These are phyloP conservation scores for Chinchilla lanigera DNA, from an alignment of 2,113 vertebrate genomes.

Conservation along the genomic window DNA sequence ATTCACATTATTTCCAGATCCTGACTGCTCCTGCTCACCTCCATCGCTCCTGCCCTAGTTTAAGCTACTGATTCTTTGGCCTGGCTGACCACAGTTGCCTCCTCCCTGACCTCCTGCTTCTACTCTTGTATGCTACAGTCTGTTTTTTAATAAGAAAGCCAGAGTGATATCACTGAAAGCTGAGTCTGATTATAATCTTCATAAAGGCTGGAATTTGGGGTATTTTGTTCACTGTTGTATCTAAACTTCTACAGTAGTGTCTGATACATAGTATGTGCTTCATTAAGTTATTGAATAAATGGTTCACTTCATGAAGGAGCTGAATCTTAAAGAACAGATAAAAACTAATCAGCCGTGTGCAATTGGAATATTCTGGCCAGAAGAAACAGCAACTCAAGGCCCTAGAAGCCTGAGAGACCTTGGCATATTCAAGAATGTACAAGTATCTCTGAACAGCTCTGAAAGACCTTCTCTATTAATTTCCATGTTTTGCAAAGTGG, in stretches of 20 bases:
- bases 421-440: not conserved
- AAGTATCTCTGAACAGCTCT: not conserved
- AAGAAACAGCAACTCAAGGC: not conserved
- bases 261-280: not conserved
- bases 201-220: not conserved
- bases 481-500: not conserved
- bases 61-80: not conserved
- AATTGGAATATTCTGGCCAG: not conserved
- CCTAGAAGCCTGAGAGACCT: not conserved
- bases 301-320: not conserved
- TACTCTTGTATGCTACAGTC: not conserved
- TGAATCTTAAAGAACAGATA: not conserved
- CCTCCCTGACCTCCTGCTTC: not conserved
- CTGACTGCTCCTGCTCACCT: not conserved
- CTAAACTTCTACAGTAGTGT: not conserved
- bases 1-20: not conserved
- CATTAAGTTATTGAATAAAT: not conserved
- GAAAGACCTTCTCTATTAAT: not conserved
- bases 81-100: not conserved
- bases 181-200: not conserved
- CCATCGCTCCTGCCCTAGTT: not conserved
- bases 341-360: not conserved
- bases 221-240: not conserved
- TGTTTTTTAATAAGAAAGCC: not conserved
- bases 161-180: not conserved